phyloP scores from a whole-genome alignment of 1,140 invertebrate species.

The Tetragonula clypearis region DNA sequence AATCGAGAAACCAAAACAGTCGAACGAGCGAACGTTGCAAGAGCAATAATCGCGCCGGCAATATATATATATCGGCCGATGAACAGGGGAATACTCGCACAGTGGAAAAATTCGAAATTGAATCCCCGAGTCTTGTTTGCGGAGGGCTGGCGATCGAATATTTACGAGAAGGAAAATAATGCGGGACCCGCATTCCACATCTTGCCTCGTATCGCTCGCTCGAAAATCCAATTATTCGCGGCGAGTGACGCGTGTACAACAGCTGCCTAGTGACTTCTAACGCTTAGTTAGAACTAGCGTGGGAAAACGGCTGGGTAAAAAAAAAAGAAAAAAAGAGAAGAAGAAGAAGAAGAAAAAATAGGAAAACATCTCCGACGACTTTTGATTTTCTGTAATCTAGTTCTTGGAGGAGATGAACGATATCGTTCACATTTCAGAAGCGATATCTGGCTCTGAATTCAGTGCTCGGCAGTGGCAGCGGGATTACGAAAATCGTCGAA shows the following conservation, averaged over 20 bases:
- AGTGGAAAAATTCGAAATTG: constrained; percentile 12
- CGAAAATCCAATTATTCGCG: neutral
- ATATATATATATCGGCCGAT: constrained; percentile 21
- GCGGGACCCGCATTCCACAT: neutral
- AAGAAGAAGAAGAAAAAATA: no score
- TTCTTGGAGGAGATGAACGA: neutral
- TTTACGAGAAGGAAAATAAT: neutral
- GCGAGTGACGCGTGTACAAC: neutral
- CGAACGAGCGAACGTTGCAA: neutral
- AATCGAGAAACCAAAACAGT: neutral
- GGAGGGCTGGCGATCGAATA: constrained; percentile 2
- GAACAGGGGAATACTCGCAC: neutral
- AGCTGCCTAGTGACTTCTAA: neutral
- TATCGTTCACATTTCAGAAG: neutral
- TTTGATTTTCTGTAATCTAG: no score
- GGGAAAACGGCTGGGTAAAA: no score
- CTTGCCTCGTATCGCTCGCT: neutral
- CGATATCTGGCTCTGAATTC: neutral
- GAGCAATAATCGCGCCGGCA: neutral
- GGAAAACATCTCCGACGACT: no score
- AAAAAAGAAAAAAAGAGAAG: no score
- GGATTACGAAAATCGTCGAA: constrained; percentile 20
- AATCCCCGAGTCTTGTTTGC: constrained; percentile 16
- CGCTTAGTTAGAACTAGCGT: neutral
- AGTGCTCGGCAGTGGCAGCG: no score